Percentiles rank a stretch among this genome's conserved stretches.
Evolutionary conservation across 2,888 invertebrate genomes (phyloP).

Genomic region (Rhimphoctona megacephalus): DNA sequence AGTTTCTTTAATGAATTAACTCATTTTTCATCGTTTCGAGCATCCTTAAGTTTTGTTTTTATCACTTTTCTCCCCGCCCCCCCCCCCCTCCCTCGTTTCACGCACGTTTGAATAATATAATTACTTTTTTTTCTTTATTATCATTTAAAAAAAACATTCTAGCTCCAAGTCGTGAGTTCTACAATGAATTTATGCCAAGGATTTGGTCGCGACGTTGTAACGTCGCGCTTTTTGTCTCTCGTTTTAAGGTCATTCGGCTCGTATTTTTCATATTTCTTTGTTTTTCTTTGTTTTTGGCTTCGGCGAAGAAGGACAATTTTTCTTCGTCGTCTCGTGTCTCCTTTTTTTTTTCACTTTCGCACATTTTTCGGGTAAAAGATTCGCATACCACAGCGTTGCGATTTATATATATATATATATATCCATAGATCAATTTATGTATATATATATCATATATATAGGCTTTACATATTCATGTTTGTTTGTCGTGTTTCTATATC

Average conservation of each 20-base stretch:
- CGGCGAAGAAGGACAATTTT: slow-evolving; percentile 50
- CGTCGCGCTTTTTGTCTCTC: slow-evolving; percentile 12
- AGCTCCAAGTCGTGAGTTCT: slow-evolving; percentile 74
- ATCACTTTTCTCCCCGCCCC: not conserved
- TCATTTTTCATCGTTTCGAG: not conserved
- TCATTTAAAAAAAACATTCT: slow-evolving; percentile 72
- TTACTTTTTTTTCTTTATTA: not conserved
- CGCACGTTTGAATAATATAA: not conserved
- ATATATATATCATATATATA: not conserved
- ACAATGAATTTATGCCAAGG: slow-evolving; percentile 56
- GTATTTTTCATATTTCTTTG: slow-evolving; percentile 1
- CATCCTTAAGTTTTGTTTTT: not conserved
- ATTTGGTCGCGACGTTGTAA: slow-evolving; percentile 18
- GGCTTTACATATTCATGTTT: slow-evolving; percentile 74
- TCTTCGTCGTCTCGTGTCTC: slow-evolving; percentile 12
- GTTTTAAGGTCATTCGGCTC: slow-evolving; percentile 1
- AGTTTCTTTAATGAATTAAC: not conserved
- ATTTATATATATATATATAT: slow-evolving; percentile 80
- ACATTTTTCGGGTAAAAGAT: slow-evolving; percentile 72
- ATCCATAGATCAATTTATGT: slow-evolving; percentile 70
- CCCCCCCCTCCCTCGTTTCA: slow-evolving; percentile 4
- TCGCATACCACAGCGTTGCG: slow-evolving; percentile 80
- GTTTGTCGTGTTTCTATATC: slow-evolving; percentile 76
- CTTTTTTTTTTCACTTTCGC: slow-evolving; percentile 41
- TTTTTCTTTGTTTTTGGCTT: slow-evolving; percentile 44